These are phyloP conservation scores for Piprites chloris DNA, from an alignment of 2,113 vertebrate species.

Conservation along the genomic window DNA sequence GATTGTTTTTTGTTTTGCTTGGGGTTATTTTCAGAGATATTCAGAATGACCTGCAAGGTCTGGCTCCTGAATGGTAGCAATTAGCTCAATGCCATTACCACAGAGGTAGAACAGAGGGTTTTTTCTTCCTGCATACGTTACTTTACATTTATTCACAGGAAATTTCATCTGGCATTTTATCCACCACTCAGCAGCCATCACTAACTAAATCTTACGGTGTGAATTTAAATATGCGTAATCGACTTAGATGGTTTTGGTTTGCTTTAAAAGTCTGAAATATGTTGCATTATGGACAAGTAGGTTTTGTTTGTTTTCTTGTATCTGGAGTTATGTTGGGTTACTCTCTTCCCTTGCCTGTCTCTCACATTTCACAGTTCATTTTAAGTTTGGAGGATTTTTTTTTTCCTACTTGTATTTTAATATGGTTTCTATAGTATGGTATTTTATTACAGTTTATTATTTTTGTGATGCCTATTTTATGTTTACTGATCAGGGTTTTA, in stretches of 20 bases:
- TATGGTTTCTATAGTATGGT: not conserved
- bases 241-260: not conserved
- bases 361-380: not conserved
- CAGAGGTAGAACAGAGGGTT: not conserved
- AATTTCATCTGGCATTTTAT: not conserved
- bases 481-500: not conserved
- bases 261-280: not conserved
- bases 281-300: not conserved
- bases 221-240: not conserved
- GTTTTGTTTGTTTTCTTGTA: not conserved
- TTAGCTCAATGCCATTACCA: not conserved
- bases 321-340: not conserved
- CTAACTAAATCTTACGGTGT: not conserved
- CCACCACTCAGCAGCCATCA: not conserved
- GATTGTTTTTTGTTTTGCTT: not conserved
- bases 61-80: not conserved
- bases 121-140: accelerated
- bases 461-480: not conserved
- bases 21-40: not conserved
- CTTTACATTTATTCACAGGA: not conserved
- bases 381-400: not conserved
- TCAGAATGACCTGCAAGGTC: not conserved
- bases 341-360: not conserved
- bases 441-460: not conserved
- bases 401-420: not conserved